Evolutionary conservation across 2,888 invertebrate genomes (phyloP).

Genomic region (Graphium colonna): DNA sequence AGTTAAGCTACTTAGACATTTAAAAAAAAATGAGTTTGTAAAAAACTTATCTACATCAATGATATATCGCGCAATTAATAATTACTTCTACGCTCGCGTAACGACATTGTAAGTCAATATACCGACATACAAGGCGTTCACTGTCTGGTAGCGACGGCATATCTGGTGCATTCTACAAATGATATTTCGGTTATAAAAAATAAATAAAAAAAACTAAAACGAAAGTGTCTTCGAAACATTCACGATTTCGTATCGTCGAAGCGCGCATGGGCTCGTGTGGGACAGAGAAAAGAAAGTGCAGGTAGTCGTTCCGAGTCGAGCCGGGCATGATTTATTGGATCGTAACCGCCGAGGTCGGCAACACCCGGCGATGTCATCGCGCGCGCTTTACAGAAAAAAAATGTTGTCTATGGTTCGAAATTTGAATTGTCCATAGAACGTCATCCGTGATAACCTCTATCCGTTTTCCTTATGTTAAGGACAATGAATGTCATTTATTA

Average conservation of each 20-base stretch:
- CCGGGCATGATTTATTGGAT: constrained; percentile 73
- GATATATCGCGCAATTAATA: no score
- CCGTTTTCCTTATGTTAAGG: constrained; percentile 14
- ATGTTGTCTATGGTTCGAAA: constrained; percentile 29
- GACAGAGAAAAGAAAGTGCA: constrained; percentile 77
- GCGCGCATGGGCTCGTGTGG: constrained; percentile 55
- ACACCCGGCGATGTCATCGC: constrained; percentile 53
- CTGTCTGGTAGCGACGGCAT: background rate
- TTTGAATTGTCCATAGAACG: constrained; percentile 23
- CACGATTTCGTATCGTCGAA: constrained; percentile 44
- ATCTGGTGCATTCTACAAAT: background rate
- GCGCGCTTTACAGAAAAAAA: constrained; percentile 41
- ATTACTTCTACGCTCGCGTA: no score
- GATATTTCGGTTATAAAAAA: background rate
- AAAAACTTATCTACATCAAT: no score
- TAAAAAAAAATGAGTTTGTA: no score
- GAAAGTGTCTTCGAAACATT: constrained; percentile 41
- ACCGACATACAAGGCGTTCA: background rate
- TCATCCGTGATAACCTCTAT: constrained; percentile 16
- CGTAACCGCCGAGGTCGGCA: constrained; percentile 71
- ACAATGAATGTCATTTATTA: constrained; percentile 4
- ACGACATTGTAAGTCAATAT: no score
- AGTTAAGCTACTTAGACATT: no score
- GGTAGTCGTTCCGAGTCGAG: constrained; percentile 53
- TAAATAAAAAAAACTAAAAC: constrained; percentile 11